Conservation (phyloP, 2,797 vertebrate species). For the Neosilurus hyrtlii region DNA sequence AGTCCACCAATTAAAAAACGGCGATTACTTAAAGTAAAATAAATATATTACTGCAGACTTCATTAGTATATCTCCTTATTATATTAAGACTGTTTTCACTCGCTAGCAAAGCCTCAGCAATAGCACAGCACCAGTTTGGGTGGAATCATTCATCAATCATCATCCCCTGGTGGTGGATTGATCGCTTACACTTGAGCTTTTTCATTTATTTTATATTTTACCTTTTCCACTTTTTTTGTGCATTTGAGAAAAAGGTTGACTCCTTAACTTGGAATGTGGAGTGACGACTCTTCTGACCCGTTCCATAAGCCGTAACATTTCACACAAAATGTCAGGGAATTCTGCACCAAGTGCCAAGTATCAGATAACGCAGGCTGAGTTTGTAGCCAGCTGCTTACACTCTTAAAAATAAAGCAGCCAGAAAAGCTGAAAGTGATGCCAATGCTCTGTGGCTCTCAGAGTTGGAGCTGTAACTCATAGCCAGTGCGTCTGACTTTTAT, state of each 20-base stretch:
- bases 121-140: neutral
- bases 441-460: neutral
- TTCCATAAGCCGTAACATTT: slow-evolving; percentile 6
- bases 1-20: neutral
- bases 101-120: neutral
- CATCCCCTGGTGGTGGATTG: neutral
- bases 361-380: neutral
- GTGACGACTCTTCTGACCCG: neutral
- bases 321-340: slow-evolving; percentile 4
- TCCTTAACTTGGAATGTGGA: slow-evolving; percentile 1
- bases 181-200: neutral
- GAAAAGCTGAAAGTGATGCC: neutral
- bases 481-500: neutral
- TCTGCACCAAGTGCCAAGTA: neutral
- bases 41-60: neutral
- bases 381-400: neutral
- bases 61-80: neutral
- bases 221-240: neutral
- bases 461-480: neutral
- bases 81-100: neutral
- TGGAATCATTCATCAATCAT: too few species aligned
- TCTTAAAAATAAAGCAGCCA: neutral
- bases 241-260: neutral
- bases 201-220: too few species aligned
- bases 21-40: neutral